Base-by-base conservation (phyloP, 2,113 vertebrate genomes). In the Calidris pygmaea region DNA sequence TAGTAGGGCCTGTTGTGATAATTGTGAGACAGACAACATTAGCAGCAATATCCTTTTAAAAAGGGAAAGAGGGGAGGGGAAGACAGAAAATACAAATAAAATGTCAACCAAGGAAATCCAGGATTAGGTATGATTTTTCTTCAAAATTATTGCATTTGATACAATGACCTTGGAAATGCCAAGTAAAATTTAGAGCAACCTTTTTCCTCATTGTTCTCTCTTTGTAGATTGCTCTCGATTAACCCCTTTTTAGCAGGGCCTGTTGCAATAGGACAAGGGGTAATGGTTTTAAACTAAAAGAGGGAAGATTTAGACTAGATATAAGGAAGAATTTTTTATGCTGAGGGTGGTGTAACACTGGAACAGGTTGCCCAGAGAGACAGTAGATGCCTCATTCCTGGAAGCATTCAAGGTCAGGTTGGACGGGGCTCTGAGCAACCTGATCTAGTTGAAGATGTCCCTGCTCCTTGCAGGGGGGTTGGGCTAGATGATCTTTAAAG, bases 151-250 rank as follows among this genome's bases (percentile, higher is more conserved):
- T 90, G 94, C 9, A 67, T 94, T 50, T 85, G 48, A 85, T 89
- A 85, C 29, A 63, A 85, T 89, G 68, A n/a, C 48, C 34, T 89
- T 95, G 79, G 63, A 93, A 95, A 96, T 89, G 76, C 41, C 77
- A 94, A 96, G 68, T 35, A 55, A 95, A 96, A 92, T 86, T 89
- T 80, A 76, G 94, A 96, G 74, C 52, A 48, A 66, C 45, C 15
- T 78, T 88, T 74, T 76, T 81, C 78, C 56, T 94, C 76, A 66
- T 89, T 47, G 66, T 39, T 67, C 9, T 71, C 76, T 77, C 80
- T 94, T 91, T 73, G 13, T 91, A 30, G 11, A 30, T 30, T 85
- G 23, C 2, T 79, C 2, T 82, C 59, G 34, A 58, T 77, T 79
- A 92, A 73, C 16, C 37, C 35, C 39, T 63, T 27, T 29, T 41